Base-by-base conservation (phyloP, 2,797 vertebrate species). In the Periophthalmus magnuspinnatus region DNA sequence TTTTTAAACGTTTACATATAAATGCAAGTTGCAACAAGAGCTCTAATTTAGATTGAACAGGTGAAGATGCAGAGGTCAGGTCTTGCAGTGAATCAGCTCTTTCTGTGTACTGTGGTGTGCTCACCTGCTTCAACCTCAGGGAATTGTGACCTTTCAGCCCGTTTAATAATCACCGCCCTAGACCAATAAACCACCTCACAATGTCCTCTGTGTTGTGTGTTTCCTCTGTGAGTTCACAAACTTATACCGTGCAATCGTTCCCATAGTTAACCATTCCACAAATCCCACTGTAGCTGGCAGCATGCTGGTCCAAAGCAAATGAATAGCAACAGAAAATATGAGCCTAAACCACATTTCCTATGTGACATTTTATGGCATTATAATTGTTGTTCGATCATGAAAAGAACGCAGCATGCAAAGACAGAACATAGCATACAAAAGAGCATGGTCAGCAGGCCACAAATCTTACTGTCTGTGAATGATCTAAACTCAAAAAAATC, bases 261-360 rank as follows among this genome's bases (percentile, higher is more conserved):
- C 74, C 75, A 81, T 33, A 71, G 68, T 75, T 72, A 70, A 41
- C 58, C 0, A 21, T 67, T 86, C 67, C 66, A 59, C 22, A 61
- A 47, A 48, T 71, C 62, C 72, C 64, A 36, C 69, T 69, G 64
- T 21, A 79, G 61, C 64, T 67, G 62, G 67, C 65, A 79, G 54
- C 34, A 16, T 1, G n/a, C 16, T 22, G 36, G 60, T 63, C 59
- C 17, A 61, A 62, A 52, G 69, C 69, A 72, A 69, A 82, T 77
- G 47, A 36, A 1, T 78, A 72, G 69, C 67, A 76, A 41, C 74
- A 62, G 66, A 74, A 88, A 80, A 76, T 77, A 45, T 74, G 54
- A 80, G 86, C 41, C 22, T 69, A 41, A 79, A 67, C 50, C 72
- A 74, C 74, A 78, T 85, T 88, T 88, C 80, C 62, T 65, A 61